A percentile compares a stretch with the other conserved stretches of the same genome.
Evolutionary conservation across 37 sponge, comb jelly and placozoan genomes (phyloP).

Genomic region (Hexactinellida sp.): DNA sequence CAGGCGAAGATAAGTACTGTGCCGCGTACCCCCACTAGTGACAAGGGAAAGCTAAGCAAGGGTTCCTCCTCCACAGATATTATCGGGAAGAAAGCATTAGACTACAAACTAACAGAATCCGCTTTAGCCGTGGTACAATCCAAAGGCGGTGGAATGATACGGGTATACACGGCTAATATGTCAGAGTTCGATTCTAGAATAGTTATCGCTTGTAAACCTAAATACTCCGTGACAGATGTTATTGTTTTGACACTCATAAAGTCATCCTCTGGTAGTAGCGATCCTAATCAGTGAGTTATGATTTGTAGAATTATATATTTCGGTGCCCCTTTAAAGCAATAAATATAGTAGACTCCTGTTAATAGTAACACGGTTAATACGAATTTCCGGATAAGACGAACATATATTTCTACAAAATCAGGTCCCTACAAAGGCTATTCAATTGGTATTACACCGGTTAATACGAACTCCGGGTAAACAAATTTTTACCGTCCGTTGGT

Average conservation of each 20-base stretch:
- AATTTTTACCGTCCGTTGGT: no score
- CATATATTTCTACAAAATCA: no score
- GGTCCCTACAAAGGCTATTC: no score
- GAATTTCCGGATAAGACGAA: no score
- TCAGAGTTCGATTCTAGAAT: slow-evolving; percentile 34
- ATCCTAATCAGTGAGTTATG: slow-evolving; percentile 31
- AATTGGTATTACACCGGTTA: no score
- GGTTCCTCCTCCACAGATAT: slow-evolving; percentile 25
- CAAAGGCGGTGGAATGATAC: slow-evolving; percentile 43
- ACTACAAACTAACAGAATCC: not conserved
- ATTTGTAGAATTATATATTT: no score
- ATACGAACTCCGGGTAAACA: no score
- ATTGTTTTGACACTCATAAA: slow-evolving; percentile 34
- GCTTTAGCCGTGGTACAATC: not conserved
- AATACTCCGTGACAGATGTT: slow-evolving; percentile 31
- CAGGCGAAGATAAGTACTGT: not conserved
- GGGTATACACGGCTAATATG: slow-evolving; percentile 52
- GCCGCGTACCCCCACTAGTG: not conserved
- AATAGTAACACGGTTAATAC: no score
- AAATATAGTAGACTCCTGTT: no score
- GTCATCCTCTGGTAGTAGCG: slow-evolving; percentile 30
- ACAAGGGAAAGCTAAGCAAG: slow-evolving; percentile 19
- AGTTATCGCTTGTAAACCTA: slow-evolving; percentile 37
- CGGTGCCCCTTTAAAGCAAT: no score
- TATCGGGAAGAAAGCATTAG: slow-evolving; percentile 16